These are phyloP conservation scores for Hypanus sabinus DNA, from an alignment of 2,113 vertebrate species.

Conservation along the genomic window DNA sequence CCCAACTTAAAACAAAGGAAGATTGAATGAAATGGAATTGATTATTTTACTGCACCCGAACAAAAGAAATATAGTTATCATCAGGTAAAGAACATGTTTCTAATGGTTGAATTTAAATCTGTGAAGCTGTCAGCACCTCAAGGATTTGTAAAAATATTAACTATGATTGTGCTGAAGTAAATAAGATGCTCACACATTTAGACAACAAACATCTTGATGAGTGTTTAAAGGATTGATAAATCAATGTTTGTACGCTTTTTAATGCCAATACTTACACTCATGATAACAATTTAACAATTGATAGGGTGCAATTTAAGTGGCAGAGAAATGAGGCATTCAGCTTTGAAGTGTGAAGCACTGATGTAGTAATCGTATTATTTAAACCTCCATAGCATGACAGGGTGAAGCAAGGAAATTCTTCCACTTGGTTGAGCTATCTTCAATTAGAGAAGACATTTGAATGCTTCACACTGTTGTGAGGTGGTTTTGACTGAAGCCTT, in stretches of 20 bases:
- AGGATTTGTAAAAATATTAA: constrained; percentile 23
- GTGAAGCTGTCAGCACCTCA: not conserved
- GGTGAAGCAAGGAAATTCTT: constrained; percentile 2
- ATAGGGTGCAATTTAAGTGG: constrained; percentile 33
- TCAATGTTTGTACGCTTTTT: constrained; percentile 20
- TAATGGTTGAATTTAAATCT: not conserved
- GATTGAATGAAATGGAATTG: not conserved
- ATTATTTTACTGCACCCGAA: not conserved
- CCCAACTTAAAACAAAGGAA: not conserved
- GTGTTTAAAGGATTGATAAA: constrained; percentile 26
- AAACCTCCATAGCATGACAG: constrained; percentile 19
- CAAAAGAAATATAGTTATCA: not conserved
- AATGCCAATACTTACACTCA: constrained; percentile 29
- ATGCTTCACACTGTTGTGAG: constrained; percentile 25
- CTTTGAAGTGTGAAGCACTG: constrained; percentile 4
- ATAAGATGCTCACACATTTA: not conserved
- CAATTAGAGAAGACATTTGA: constrained; percentile 27
- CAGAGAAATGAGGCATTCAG: not conserved
- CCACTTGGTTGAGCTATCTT: constrained; percentile 26
- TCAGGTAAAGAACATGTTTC: not conserved
- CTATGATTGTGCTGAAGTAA: constrained; percentile 22
- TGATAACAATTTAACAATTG: constrained; percentile 34
- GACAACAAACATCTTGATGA: constrained; percentile 12
- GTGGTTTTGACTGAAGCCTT: constrained; percentile 18
- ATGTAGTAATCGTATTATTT: constrained; percentile 33